Evolutionary conservation across 1,140 invertebrate genomes (phyloP), one percentile per base, ranked within the genome.

Genomic region (Drosophila pseudoobscura): DNA sequence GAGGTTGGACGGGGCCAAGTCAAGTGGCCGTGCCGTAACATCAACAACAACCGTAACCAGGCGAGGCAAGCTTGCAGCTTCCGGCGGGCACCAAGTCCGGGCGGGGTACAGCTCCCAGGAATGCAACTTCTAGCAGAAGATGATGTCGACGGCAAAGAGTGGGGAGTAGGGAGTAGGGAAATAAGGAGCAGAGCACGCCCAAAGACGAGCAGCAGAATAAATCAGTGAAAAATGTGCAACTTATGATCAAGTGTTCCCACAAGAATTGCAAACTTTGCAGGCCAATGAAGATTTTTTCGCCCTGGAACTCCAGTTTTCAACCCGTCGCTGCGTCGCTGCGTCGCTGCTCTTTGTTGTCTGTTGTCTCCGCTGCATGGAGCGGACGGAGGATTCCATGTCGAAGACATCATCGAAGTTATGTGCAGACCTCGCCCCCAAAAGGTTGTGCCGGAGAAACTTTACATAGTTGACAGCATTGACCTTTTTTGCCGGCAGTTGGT

Each of bases 241-340:
- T 87, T 87, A 88, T 87, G 83, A 87, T 88, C 83, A 88, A 87
- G 83, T 87, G 83, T 83, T 87, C 83, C 83, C 83, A 87, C 83
- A 87, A 88, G 83, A 83, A 88, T 87, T 88, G 78, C 83, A 76
- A 87, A 87, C 78, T 87, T 88, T 85, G 47, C 39, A 66, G 66
- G 66, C 65, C 49, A 69, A 24, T 39, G 9, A 73, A 46, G 70
- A 29, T 26, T 45, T 46, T 57, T 53, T 29, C n/a, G 35, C 15
- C 8, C n/a, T 0, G 31, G 9, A 35, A 3, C 31, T 2, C 9
- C 46, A 15, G 45, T 59, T 43, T 20, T 7, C 7, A 6, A 7
- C 29, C 2, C 29, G 6, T 2, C 26, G 6, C 29, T 24, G 24
- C 9, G 6, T 2, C 26, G 6, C 29, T 24, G 24, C 9, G 6